Conservation (phyloP, 2,888 invertebrate genomes). For the Stegana nigrithorax region DNA sequence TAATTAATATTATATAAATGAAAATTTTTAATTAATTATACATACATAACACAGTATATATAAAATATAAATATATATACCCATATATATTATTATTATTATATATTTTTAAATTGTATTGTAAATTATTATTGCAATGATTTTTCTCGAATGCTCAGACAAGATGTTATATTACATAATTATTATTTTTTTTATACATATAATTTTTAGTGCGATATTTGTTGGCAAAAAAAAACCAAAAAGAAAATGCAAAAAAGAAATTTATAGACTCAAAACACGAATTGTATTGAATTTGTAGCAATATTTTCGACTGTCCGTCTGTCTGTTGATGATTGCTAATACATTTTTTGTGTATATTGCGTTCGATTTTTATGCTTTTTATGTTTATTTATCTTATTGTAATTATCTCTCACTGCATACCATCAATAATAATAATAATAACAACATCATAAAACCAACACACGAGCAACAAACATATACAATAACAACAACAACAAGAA, state of each 20-base stretch:
- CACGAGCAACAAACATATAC: slow-evolving; percentile 27
- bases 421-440: background rate
- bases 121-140: slow-evolving; percentile 56
- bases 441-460: slow-evolving; percentile 31
- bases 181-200: background rate
- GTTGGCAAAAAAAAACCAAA: background rate
- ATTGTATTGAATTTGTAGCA: background rate
- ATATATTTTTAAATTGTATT: slow-evolving; percentile 30
- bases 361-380: slow-evolving; percentile 4
- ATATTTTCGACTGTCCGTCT: background rate
- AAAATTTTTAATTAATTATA: slow-evolving; percentile 56
- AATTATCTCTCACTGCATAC: slow-evolving; percentile 22
- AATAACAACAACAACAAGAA: slow-evolving; percentile 15
- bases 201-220: background rate
- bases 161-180: too few relatives aligned
- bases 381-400: slow-evolving; percentile 35
- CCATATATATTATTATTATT: slow-evolving; percentile 44
- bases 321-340: background rate
- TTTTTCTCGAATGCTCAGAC: slow-evolving; percentile 53
- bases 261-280: background rate
- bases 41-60: slow-evolving; percentile 32
- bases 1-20: slow-evolving; percentile 54
- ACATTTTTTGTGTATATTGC: background rate
- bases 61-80: slow-evolving; percentile 39
- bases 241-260: background rate